These are phyloP conservation scores for Fringilla coelebs DNA, from an alignment of 2,797 vertebrate genomes.

Conservation along the genomic window DNA sequence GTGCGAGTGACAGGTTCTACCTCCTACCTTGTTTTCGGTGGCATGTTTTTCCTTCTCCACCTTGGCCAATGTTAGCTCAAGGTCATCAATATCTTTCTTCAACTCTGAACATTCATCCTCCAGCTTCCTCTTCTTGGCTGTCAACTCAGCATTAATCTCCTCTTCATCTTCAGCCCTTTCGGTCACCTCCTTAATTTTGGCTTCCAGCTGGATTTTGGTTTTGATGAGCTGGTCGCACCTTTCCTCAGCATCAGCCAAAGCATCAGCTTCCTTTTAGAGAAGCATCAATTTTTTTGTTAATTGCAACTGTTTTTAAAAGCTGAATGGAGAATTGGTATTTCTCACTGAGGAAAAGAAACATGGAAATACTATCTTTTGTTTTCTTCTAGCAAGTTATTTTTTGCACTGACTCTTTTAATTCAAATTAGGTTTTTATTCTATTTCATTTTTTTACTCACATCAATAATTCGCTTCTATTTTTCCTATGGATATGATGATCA, in stretches of 20 bases:
- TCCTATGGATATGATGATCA: too few relatives aligned
- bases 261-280: not conserved
- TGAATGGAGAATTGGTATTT: too few relatives aligned
- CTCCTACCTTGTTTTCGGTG: too few relatives aligned
- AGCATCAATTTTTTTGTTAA: not conserved
- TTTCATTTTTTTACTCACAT: not conserved
- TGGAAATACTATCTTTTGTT: too few relatives aligned
- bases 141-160: conserved; percentile 81
- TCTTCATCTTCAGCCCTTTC: conserved; percentile 54
- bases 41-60: too few relatives aligned
- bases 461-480: accelerated
- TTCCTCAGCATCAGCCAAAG: not conserved
- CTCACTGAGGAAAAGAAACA: not conserved
- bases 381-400: not conserved
- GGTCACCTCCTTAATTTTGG: not conserved
- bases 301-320: not conserved
- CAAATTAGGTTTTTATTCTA: accelerated
- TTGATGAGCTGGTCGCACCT: not conserved
- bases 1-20: too few relatives aligned
- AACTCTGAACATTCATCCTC: conserved; percentile 83
- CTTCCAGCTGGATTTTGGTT: not conserved
- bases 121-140: conserved; percentile 80
- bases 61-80: conserved; percentile 65
- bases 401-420: not conserved
- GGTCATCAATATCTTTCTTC: conserved; percentile 83